These are phyloP conservation scores for Apostichopus californicus DNA, from an alignment of 35 echinoderm and acorn worm genomes.

Conservation along the genomic window DNA sequence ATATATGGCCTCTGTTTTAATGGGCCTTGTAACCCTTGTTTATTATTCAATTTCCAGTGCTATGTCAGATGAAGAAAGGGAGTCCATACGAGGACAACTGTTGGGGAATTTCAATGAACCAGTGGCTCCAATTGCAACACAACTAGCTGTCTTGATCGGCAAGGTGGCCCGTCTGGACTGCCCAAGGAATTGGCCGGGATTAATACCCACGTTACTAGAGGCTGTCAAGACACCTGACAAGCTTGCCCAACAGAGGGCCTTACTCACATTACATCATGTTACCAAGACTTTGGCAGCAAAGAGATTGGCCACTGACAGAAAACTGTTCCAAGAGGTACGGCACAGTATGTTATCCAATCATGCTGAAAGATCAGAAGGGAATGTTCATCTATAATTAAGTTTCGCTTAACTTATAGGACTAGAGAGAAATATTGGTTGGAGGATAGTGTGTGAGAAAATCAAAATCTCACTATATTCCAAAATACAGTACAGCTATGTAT, in stretches of 20 bases:
- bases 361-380: no score
- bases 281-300: slow-evolving; percentile 88
- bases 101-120: slow-evolving; percentile 84
- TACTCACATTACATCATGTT: slow-evolving; percentile 94
- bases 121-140: slow-evolving; percentile 79
- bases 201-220: slow-evolving; percentile 84
- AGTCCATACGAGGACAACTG: slow-evolving; percentile 67
- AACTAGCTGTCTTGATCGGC: slow-evolving; percentile 86
- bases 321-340: slow-evolving; percentile 87
- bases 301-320: slow-evolving; percentile 80
- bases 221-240: slow-evolving; percentile 76
- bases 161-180: slow-evolving; percentile 90
- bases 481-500: no score
- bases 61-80: slow-evolving; percentile 84
- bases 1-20: background rate
- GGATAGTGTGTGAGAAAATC: no score
- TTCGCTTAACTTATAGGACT: no score
- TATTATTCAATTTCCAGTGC: slow-evolving; percentile 59
- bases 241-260: slow-evolving; percentile 82
- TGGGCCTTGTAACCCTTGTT: no score
- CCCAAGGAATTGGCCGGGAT: slow-evolving; percentile 87
- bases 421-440: no score
- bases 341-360: background rate
- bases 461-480: no score
- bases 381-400: no score